Conservation (phyloP, 2,888 invertebrate genomes). For the Mamestra brassicae region DNA sequence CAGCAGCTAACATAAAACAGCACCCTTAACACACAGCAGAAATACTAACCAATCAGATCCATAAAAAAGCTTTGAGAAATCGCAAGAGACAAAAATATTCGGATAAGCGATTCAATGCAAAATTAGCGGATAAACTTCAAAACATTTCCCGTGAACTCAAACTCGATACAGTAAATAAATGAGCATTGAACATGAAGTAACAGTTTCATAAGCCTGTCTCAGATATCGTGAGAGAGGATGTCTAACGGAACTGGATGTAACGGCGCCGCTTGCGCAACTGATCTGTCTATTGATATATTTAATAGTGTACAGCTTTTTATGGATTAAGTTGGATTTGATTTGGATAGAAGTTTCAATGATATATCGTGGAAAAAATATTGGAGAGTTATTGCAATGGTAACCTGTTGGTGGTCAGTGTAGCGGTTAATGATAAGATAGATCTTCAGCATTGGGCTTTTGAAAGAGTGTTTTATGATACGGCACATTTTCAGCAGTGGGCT, state of each 20-base stretch:
- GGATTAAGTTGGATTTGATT: slow-evolving; percentile 9
- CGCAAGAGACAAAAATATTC: background rate
- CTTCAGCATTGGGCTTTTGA: background rate
- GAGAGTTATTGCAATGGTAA: background rate
- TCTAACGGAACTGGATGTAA: slow-evolving; percentile 63
- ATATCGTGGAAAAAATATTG: background rate
- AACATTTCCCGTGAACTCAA: slow-evolving; percentile 17
- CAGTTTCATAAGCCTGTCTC: slow-evolving; percentile 56
- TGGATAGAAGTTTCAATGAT: background rate
- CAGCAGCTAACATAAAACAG: background rate
- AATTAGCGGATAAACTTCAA: background rate
- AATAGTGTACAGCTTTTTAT: slow-evolving; percentile 30
- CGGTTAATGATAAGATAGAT: background rate
- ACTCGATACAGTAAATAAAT: slow-evolving; percentile 49
- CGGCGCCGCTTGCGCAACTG: slow-evolving; percentile 59
- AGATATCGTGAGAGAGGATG: slow-evolving; percentile 65
- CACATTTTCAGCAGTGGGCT: too few species aligned
- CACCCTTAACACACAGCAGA: background rate
- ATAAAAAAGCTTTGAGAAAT: background rate
- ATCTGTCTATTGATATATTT: slow-evolving; percentile 53
- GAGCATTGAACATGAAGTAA: slow-evolving; percentile 52
- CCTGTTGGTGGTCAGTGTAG: background rate
- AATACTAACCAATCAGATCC: background rate
- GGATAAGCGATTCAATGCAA: background rate
- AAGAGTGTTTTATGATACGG: background rate